Base-by-base conservation (phyloP, 2,113 vertebrate species). In the Dascyllus trimaculatus region DNA sequence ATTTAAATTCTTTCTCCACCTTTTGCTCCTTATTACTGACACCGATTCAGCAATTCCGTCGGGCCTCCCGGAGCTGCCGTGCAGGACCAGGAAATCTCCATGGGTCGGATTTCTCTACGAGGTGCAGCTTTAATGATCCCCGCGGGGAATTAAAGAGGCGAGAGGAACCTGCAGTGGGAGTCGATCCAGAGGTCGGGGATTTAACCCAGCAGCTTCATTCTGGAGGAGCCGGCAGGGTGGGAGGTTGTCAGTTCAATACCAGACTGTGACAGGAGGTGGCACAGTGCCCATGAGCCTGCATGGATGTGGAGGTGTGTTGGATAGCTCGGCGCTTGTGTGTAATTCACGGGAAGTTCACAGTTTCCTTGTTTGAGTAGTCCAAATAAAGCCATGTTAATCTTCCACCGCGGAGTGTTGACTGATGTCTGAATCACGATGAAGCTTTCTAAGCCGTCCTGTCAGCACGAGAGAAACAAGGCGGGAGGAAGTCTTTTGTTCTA, bases 91-190 rank as follows among this genome's bases (percentile, higher is more conserved):
- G 53, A 45, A 76, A 40, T 52, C 75, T 77, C 84, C 74, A 46
- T 21, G 51, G 84, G 61, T 43, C 51, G 46, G 63, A 65, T 70
- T 81, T 79, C 71, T 71, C 21, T 1, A 45, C 56, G 21, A 74
- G 85, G 67, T 32, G 43, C 14, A 79, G 86, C 74, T 74, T 79
- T 88, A 90, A 90, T 90, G 80, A 90, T 71, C 85, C 82, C 86
- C 67, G 15, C 11, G 4, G 86, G 86, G 89, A 81, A 45, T 52
- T 49, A 24, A 38, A 52, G 38, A 68, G 76, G 26, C 54, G 66
- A 35, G 53, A 54, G 62, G 63, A 65, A 62, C 46, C 69, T 56
- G 71, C 24, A 3, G 48, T 38, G 75, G 65, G 70, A 79, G 71
- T 66, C 32, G 19, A 65, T 72, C 52, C 25, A 15, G 66, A 54